These are phyloP conservation scores for Anguilla anguilla DNA, from an alignment of 2,797 vertebrate species.

Conservation along the genomic window DNA sequence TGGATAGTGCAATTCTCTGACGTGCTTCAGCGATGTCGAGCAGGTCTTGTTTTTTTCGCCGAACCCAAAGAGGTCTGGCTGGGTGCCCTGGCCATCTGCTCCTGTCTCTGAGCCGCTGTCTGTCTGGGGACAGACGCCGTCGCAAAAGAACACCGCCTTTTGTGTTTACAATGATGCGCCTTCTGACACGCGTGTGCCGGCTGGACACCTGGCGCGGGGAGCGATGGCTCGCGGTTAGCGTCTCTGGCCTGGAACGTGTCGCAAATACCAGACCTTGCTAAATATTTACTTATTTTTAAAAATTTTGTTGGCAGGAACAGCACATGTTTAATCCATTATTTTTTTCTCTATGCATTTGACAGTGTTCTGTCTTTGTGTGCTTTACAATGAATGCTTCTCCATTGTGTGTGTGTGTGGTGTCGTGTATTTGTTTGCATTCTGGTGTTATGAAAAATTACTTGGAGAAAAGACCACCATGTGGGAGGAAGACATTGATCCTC, in stretches of 20 bases:
- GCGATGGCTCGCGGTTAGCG: constrained; percentile 58
- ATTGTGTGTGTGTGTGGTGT: not conserved
- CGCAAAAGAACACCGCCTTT: constrained; percentile 23
- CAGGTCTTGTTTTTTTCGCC: constrained; percentile 53
- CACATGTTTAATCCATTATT: constrained; percentile 23
- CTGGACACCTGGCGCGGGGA: not conserved
- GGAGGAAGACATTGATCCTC: not conserved
- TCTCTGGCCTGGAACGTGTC: constrained; percentile 35
- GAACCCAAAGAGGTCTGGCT: constrained; percentile 62
- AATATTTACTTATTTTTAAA: constrained; percentile 20
- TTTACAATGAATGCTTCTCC: not conserved
- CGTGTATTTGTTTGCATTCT: not conserved
- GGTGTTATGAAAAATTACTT: not conserved
- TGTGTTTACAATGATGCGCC: constrained; percentile 55
- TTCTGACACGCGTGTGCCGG: constrained; percentile 47
- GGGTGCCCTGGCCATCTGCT: constrained; percentile 70
- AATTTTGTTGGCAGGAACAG: constrained; percentile 30
- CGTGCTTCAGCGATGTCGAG: constrained; percentile 59
- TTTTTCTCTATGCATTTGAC: constrained; percentile 26
- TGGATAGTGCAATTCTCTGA: constrained; percentile 59
- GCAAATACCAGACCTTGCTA: constrained; percentile 21
- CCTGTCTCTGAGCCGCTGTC: constrained; percentile 52
- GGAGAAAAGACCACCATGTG: not conserved
- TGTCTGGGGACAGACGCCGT: constrained; percentile 40
- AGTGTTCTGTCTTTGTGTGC: constrained; percentile 14